Evolutionary conservation across 92 coral and sea anemone genomes (phyloP), one percentile per base, ranked within the genome.

Genomic region (Porites rus): DNA sequence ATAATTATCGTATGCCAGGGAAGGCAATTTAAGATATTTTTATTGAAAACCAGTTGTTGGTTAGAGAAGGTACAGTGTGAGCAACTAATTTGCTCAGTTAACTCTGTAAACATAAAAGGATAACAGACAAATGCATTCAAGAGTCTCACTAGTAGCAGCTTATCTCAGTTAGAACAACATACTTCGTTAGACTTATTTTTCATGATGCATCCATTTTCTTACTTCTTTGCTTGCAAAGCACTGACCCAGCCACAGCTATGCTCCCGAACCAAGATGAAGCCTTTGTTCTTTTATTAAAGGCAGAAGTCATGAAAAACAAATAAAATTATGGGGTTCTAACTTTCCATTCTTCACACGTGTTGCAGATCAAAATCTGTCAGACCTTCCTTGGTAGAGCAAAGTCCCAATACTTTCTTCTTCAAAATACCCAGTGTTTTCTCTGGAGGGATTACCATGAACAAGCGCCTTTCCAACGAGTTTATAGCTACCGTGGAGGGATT

Each of bases 51-150:
- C 12, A 67, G 72, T 67, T 67, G 24, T 25, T 25, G 28, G 28
- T 25, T 25, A 25, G 28, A 25, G 28, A 25, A 25, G 28, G 72
- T 67, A 67, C 38, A 67, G 72, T 67, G 72, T 67, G 72, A 67
- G 72, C 72, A 67, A 67, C 28, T 67, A 67, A 67, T 67, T 22
- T 22, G 24, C 72, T 67, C 72, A 67, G 31, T n/a, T 67, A 67
- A 67, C 72, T 25, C 28, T 25, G 28, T 25, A 25, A 25, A 25
- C 1, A 25, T 25, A 25, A 25, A 25, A 63, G 68, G 68, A 67
- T 67, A 67, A 67, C 8, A 22, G 72, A 67, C 72, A 17, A 67
- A 67, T 67, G 72, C 72, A 67, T 67, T 67, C 28, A 67, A 28
- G 20, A 16, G 20, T 22, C 20, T 64, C 18, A 14, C 31, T 67